Evolutionary conservation across 1,140 invertebrate genomes (phyloP).

Genomic region (Caerostris extrusa): DNA sequence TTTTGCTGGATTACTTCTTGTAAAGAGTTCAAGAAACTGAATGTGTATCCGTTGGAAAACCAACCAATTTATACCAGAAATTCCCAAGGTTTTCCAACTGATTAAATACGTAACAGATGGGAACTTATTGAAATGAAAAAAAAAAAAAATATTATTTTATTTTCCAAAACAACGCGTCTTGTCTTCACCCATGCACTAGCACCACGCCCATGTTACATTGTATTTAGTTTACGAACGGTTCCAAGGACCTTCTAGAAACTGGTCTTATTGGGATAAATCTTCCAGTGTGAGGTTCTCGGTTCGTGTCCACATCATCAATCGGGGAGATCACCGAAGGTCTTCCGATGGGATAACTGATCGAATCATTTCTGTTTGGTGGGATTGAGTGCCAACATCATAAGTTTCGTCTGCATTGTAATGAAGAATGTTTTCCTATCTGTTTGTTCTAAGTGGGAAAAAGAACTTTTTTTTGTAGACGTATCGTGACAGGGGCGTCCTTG

Average conservation of each 20-base stretch:
- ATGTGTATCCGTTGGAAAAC: neutral
- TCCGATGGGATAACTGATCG: neutral
- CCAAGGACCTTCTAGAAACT: neutral
- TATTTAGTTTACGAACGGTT: neutral
- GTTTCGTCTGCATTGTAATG: slow-evolving; percentile 24
- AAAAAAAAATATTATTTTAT: neutral
- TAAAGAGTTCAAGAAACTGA: slow-evolving; percentile 8
- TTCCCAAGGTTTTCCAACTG: neutral
- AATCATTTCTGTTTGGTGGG: neutral
- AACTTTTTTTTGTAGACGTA: neutral
- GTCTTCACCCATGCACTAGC: slow-evolving; percentile 12
- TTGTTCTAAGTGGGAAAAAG: neutral
- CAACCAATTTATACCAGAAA: neutral
- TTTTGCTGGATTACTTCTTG: slow-evolving; percentile 16
- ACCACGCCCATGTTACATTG: slow-evolving; percentile 17
- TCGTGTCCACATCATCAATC: neutral
- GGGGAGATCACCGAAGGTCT: neutral
- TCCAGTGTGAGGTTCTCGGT: neutral
- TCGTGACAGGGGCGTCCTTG: neutral
- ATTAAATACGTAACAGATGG: slow-evolving; percentile 25
- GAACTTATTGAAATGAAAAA: neutral
- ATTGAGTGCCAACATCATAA: neutral
- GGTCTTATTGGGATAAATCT: slow-evolving; percentile 5
- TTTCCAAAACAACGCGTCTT: neutral
- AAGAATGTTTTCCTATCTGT: neutral